A percentile compares a stretch with the other conserved stretches of the same genome.
Conservation (phyloP, 2,113 vertebrate genomes). For the Mirounga angustirostris region DNA sequence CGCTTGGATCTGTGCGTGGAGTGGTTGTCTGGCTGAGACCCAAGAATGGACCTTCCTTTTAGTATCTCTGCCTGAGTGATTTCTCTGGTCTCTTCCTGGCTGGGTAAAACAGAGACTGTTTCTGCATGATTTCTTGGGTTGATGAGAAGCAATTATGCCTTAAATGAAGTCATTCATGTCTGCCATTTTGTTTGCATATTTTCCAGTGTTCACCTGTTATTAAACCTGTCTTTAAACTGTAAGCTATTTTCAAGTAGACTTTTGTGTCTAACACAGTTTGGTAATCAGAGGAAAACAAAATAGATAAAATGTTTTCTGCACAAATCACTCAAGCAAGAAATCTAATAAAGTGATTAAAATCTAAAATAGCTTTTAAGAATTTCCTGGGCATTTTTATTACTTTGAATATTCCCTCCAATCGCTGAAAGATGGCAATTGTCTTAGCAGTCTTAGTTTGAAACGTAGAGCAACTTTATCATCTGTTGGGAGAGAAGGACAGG, state of each 20-base stretch:
- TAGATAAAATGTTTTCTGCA: slow-evolving; percentile 90
- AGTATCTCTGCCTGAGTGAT: slow-evolving; percentile 90
- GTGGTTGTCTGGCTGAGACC: slow-evolving; percentile 86
- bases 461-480: slow-evolving; percentile 46
- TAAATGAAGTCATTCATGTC: slow-evolving; percentile 94
- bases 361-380: slow-evolving; percentile 88
- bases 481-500: background rate
- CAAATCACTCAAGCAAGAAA: slow-evolving; percentile 90
- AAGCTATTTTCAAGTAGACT: slow-evolving; percentile 91
- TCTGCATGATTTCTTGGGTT: slow-evolving; percentile 94
- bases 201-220: slow-evolving; percentile 92
- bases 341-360: slow-evolving; percentile 89
- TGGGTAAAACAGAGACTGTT: slow-evolving; percentile 90
- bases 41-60: slow-evolving; percentile 91
- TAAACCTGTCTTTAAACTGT: slow-evolving; percentile 92
- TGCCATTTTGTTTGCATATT: slow-evolving; percentile 94
- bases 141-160: slow-evolving; percentile 93
- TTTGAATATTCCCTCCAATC: slow-evolving; percentile 24
- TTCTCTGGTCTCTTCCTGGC: slow-evolving; percentile 87
- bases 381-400: slow-evolving; percentile 83
- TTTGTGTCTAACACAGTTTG: slow-evolving; percentile 88
- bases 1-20: slow-evolving; percentile 88
- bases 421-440: slow-evolving; percentile 46
- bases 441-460: background rate
- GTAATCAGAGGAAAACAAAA: slow-evolving; percentile 91